These are phyloP conservation scores for Myotis planiceps DNA, from an alignment of 2,797 vertebrate genomes.

Conservation along the genomic window DNA sequence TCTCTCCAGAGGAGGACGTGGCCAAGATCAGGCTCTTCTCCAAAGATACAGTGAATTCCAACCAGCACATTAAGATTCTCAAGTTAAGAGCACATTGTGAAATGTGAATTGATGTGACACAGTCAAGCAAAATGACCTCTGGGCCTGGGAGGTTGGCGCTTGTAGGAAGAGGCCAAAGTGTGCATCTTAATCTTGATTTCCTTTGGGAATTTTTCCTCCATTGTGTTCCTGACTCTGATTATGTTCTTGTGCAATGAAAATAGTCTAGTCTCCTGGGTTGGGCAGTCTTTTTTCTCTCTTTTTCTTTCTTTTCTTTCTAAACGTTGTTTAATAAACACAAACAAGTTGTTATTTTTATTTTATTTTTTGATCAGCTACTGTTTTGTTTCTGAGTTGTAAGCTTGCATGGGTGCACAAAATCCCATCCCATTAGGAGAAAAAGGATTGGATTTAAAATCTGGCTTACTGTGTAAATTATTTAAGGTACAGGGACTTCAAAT, in stretches of 20 bases:
- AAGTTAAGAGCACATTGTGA: constrained; percentile 69
- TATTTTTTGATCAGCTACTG: not conserved
- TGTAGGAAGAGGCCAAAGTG: constrained; percentile 56
- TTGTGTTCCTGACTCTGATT: constrained; percentile 25
- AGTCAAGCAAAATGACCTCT: constrained; percentile 65
- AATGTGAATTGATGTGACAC: constrained; percentile 61
- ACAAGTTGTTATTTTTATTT: constrained; percentile 4
- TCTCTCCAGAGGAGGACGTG: not conserved
- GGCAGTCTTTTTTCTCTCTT: not conserved
- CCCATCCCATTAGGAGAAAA: constrained; percentile 1
- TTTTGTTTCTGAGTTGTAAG: constrained; percentile 15
- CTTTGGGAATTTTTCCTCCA: constrained; percentile 7
- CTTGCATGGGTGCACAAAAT: not conserved
- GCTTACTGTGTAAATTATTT: constrained; percentile 37
- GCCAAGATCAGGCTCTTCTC: constrained; percentile 47
- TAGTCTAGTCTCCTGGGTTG: constrained; percentile 4
- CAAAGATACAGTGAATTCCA: constrained; percentile 73
- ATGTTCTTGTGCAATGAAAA: constrained; percentile 29
- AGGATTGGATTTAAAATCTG: constrained; percentile 22
- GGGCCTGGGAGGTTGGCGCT: constrained; percentile 37
- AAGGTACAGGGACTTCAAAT: not conserved
- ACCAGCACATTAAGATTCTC: constrained; percentile 75
- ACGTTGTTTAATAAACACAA: not conserved
- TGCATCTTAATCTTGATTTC: constrained; percentile 75
- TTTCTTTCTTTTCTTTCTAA: not conserved